Base-by-base conservation (phyloP, 37 sponge, comb jelly and placozoan species). In the Tethya wilhelma region DNA sequence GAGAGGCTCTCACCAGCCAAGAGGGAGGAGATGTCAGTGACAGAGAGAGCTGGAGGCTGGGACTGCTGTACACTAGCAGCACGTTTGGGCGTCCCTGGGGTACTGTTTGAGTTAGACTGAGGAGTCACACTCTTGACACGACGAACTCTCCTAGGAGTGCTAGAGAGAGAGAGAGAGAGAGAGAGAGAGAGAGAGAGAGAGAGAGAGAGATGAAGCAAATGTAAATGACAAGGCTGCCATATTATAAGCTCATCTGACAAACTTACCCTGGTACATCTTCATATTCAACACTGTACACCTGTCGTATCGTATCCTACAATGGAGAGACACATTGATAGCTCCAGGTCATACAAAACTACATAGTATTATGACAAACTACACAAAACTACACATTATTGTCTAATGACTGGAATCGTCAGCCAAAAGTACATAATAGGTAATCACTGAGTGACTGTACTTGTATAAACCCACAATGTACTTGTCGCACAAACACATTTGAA, bases 201-300 rank as follows among this genome's bases (percentile, higher is more conserved):
- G 14, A 49, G 53, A 49, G 53, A 49, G 14, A 19, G 53, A 49
- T 49, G 14, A 14, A 49, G 14, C 14, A 9, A 9, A 49, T 49
- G 53, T 14, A 26, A 29, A 8, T 60, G 28, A 23, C 25, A 6
- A 26, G 62, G 37, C 38, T 19, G 5, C 6, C 67, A 40, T 69
- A n/a, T n/a, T n/a, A n/a, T n/a, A 26, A 2, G 43, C 12, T 34
- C 42, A 58, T 58, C 28, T 58, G 12, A 72, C 55, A 30, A 30
- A 53, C 73, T 28, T 40, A 11, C 73, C 73, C 33, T 72, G 31
- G 55, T 45, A 14, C 37, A 1, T 59, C 65, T 32, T 87, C 78
- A 76, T 82, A 88, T 64, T 88, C 83, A 14, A 88, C 77, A 38
- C 26, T 69, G 71, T 88, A 88, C 31, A 77, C 84, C 73, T 88